Evolutionary conservation across 2,888 invertebrate species (phyloP).

Genomic region (Ischnura elegans): DNA sequence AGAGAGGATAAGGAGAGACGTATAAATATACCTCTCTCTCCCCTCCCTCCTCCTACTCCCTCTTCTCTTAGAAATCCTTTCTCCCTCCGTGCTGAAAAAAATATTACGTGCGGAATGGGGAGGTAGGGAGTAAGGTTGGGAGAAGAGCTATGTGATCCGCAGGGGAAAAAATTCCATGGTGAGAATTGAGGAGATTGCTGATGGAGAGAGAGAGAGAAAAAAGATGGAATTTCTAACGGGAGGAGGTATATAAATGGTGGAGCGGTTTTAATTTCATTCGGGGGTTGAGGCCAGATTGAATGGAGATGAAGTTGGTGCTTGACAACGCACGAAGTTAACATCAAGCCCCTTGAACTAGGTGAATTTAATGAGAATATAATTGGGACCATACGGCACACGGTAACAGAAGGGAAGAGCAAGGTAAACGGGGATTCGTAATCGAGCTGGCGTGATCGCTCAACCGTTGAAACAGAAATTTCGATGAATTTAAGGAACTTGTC

Average conservation of each 20-base stretch:
- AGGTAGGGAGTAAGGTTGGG: neutral
- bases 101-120: too few relatives aligned
- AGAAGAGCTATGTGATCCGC: neutral
- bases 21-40: neutral
- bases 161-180: neutral
- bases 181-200: neutral
- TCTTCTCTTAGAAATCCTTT: neutral
- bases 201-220: too few relatives aligned
- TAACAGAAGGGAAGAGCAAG: neutral
- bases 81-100: too few relatives aligned
- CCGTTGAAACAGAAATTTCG: too few relatives aligned
- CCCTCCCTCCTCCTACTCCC: neutral
- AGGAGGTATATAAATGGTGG: neutral
- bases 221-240: constrained; percentile 18
- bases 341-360: neutral
- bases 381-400: neutral
- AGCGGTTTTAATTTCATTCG: neutral
- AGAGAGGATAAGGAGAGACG: neutral
- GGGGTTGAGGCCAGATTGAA: neutral
- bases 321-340: neutral
- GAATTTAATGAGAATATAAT: neutral
- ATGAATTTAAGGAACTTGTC: too few relatives aligned
- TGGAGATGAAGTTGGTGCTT: neutral
- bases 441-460: too few relatives aligned
- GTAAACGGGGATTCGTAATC: too few relatives aligned